Evolutionary conservation across 2,797 vertebrate genomes (phyloP), one percentile per base, ranked within the genome.

Genomic region (Esox lucius): DNA sequence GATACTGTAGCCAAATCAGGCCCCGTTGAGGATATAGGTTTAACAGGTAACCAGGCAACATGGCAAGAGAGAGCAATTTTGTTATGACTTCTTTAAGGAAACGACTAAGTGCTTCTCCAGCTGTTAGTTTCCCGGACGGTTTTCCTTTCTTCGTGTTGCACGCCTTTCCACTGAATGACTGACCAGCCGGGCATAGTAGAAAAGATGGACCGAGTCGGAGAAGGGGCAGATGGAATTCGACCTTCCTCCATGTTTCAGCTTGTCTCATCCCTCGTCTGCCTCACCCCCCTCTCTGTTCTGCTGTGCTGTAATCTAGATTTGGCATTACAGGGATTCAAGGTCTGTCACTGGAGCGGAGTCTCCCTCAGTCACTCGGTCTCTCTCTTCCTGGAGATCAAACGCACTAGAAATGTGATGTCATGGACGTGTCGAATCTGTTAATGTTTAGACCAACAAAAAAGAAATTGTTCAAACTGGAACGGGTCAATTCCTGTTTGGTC

Each of bases 241-340:
- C 79, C 85, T 89, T 86, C 80, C 80, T 83, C 75, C 67, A 72
- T 80, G 83, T 76, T 68, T 70, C 71, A 74, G 71, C 81, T 81
- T 80, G 56, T 81, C 78, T 77, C 70, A 9, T 13, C 48, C 12
- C 73, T 62, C 49, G 59, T 56, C 70, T 66, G 26, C 22, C 33
- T 48, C n/a, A 17, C 13, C 16, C 76, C 67, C 59, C 28, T 72
- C 62, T 64, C 70, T 0, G 22, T 53, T 17, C n/a, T 70, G 53
- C 66, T 6, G 68, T 73, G 83, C 76, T 76, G 72, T 74, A 53
- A 66, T 80, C 33, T 68, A 53, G 59, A 78, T 79, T 70, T 73
- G 74, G 75, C 66, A 62, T 71, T 71, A 56, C 7, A 0, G 71
- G 42, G 75, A 77, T 78, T 82, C 78, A 74, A 80, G 74, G 78